A percentile compares a stretch with the other conserved stretches of the same genome.
Conservation (phyloP, 1,140 invertebrate species). For the Bradysia coprophila region DNA sequence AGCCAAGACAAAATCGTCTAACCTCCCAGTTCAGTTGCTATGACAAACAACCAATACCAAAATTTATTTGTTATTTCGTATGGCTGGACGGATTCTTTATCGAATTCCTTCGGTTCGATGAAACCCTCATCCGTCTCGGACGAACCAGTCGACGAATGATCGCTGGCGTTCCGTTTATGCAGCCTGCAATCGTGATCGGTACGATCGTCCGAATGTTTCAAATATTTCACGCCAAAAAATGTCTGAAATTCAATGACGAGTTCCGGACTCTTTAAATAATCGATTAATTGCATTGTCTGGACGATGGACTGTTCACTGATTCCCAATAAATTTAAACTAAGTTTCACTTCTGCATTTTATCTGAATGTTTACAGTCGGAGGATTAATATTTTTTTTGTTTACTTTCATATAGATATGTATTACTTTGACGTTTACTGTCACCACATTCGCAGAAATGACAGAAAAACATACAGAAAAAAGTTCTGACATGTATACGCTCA, state of each 20-base stretch:
- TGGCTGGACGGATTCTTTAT: conserved; percentile 10
- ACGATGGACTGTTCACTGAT: not conserved
- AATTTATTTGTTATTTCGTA: conserved; percentile 52
- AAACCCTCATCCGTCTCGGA: conserved; percentile 7
- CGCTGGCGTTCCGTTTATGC: not conserved
- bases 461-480: too few species aligned
- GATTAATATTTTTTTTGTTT: too few species aligned
- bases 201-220: not conserved
- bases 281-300: conserved; percentile 21
- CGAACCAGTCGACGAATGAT: not conserved
- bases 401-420: too few species aligned
- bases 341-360: too few species aligned
- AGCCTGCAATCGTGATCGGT: not conserved
- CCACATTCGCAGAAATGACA: too few species aligned
- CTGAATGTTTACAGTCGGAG: too few species aligned
- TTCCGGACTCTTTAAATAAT: conserved; percentile 43
- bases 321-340: too few species aligned
- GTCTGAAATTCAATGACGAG: conserved; percentile 51
- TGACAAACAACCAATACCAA: conserved; percentile 71
- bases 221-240: conserved; percentile 39
- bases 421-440: too few species aligned
- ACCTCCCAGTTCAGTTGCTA: conserved; percentile 67
- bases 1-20: not conserved
- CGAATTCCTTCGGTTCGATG: not conserved
- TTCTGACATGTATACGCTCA: too few species aligned